Base-by-base conservation (phyloP, 2,888 invertebrate genomes). In the Tetramorium bicarinatum region DNA sequence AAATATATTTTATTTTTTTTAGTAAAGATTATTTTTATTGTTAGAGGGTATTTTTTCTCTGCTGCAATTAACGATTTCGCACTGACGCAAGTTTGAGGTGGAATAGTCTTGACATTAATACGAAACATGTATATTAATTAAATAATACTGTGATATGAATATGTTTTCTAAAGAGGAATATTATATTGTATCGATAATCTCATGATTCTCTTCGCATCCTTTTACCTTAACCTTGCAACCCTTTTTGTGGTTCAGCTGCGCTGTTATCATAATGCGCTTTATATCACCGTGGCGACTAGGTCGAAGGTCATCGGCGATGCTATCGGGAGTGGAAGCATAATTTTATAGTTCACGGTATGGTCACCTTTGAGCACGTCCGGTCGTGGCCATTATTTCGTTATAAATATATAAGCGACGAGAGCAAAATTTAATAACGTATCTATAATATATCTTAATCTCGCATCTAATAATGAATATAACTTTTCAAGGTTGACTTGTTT, bases 291-390 rank as follows among this genome's bases (percentile, higher is more conserved):
- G 61, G 41, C 41, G 56, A 18, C 56, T 66, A 66, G 34, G 29
- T 54, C 77, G 77, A 82, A 82, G 82, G 77, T 82, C 69, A 61
- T 38, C 47, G 67, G 67, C 52, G 67, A 82, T 61, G 52, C 54
- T 82, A 76, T 82, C 67, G 44, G 67, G 52, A 71, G 15, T 56
- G 56, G 41, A 21, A 34, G 59, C 7, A 69, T 69, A 77, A 77
- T 82, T 77, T 82, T 77, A 69, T 62, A 77, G 67, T 82, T 82
- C 61, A 77, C 49, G 21, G 79, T 44, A 62, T 77, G 41, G 29
- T 69, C 49, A 82, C 49, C 66, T 52, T 77, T 56, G 75, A 75
- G n/a, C 47, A 41, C 44, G n/a, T 75, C 56, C 66, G 64, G 41
- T 25, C 18, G 61, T 41, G 15, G 72, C 4, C 1, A 8, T 67